phyloP scores from a whole-genome alignment of 2,888 invertebrate species.

The Thera obeliscata region DNA sequence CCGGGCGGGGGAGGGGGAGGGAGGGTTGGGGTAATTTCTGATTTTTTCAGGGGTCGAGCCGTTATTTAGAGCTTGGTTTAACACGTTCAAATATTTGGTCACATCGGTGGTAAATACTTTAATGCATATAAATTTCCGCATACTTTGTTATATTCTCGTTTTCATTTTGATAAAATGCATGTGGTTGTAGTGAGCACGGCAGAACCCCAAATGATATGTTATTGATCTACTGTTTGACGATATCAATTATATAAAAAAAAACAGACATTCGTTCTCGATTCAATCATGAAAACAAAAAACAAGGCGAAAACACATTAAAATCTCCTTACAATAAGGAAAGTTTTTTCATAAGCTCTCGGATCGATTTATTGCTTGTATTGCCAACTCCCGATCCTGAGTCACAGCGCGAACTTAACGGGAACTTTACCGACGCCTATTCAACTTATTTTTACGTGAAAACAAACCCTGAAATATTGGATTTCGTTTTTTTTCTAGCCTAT shows the following conservation, averaged over 20 bases:
- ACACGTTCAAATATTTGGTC: slow-evolving; percentile 19
- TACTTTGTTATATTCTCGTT: too few relatives aligned
- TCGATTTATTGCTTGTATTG: slow-evolving; percentile 30
- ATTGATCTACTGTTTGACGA: too few relatives aligned
- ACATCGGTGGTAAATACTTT: neutral
- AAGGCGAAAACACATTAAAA: neutral
- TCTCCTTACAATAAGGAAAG: slow-evolving; percentile 36
- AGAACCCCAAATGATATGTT: too few relatives aligned
- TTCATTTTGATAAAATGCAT: too few relatives aligned
- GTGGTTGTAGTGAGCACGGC: too few relatives aligned
- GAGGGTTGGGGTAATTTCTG: slow-evolving; percentile 52
- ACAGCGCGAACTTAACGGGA: slow-evolving; percentile 1
- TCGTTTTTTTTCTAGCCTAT: too few relatives aligned
- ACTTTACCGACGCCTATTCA: slow-evolving; percentile 55
- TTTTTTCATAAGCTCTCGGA: slow-evolving; percentile 30
- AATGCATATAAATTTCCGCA: too few relatives aligned
- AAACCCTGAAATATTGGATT: neutral
- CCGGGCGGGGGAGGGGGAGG: slow-evolving; percentile 43
- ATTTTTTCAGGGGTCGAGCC: slow-evolving; percentile 38
- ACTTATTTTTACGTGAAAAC: slow-evolving; percentile 51
- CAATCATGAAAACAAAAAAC: slow-evolving; percentile 5
- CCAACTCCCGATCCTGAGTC: slow-evolving; percentile 36
- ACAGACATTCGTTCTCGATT: neutral
- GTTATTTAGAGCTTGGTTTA: slow-evolving; percentile 29
- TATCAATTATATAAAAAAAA: too few relatives aligned